Conservation (phyloP, 1,140 invertebrate species). For the Rhagoletis pomonella region DNA sequence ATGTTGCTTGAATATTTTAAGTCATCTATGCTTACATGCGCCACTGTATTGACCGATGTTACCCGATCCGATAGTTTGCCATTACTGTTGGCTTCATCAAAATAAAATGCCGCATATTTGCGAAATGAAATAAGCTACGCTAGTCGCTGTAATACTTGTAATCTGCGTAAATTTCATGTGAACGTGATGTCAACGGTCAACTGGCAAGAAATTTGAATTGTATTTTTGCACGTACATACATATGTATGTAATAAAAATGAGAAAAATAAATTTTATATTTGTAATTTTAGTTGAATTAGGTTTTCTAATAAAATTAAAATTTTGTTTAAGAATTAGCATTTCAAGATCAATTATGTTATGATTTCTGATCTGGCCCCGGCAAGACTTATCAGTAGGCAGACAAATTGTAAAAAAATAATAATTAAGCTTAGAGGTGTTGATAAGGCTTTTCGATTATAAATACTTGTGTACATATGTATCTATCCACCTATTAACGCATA, state of each 20-base stretch:
- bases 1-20: background rate
- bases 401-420: background rate
- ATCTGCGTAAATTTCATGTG: background rate
- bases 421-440: background rate
- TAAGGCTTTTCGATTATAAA: background rate
- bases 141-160: background rate
- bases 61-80: constrained; percentile 85
- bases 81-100: constrained; percentile 82
- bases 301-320: no score
- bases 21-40: constrained; percentile 79
- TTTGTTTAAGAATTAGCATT: no score
- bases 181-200: background rate
- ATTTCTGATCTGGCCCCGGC: no score
- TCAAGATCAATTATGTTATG: no score
- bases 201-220: background rate
- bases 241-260: no score
- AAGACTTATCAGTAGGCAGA: background rate
- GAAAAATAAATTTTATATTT: background rate
- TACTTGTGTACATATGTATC: background rate
- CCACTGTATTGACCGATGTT: constrained; percentile 87
- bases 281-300: background rate
- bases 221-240: no score
- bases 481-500: background rate
- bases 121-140: constrained; percentile 76
- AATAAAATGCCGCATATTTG: constrained; percentile 85